phyloP scores from a whole-genome alignment of 2,888 invertebrate species.

The Leucoptera coffeella region DNA sequence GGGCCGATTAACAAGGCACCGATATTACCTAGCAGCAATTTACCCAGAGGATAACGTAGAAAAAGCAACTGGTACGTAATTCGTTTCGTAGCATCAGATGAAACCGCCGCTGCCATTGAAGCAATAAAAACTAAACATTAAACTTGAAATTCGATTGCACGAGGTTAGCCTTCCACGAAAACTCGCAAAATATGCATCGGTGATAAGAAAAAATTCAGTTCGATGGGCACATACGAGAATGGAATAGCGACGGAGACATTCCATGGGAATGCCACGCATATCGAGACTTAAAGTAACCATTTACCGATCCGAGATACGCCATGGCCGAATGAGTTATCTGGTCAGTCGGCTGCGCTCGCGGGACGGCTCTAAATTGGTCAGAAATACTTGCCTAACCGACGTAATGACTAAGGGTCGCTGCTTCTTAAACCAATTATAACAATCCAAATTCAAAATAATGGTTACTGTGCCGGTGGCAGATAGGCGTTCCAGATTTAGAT shows the following conservation, averaged over 20 bases:
- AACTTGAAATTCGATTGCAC: constrained; percentile 9
- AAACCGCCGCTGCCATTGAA: neutral
- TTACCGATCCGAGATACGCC: constrained; percentile 52
- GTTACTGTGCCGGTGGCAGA: too few species aligned
- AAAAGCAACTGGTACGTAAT: constrained; percentile 1
- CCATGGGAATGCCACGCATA: constrained; percentile 42
- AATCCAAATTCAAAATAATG: too few species aligned
- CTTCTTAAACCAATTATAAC: too few species aligned
- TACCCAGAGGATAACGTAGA: neutral
- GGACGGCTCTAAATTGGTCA: constrained; percentile 40
- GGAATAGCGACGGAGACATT: constrained; percentile 43
- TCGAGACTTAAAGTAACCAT: constrained; percentile 48
- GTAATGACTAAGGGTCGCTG: too few species aligned
- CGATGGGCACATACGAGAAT: constrained; percentile 43
- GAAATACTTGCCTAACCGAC: constrained; percentile 33
- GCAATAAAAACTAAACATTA: constrained; percentile 13
- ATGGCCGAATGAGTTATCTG: constrained; percentile 45
- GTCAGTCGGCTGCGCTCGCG: constrained; percentile 41
- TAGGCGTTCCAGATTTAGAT: too few species aligned
- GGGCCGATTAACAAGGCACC: neutral
- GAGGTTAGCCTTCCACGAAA: constrained; percentile 30
- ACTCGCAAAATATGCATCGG: constrained; percentile 47
- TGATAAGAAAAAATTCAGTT: constrained; percentile 51
- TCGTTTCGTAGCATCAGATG: neutral
- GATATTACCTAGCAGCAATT: constrained; percentile 2